Evolutionary conservation across 2,113 vertebrate species (phyloP).

Genomic region (Cololabis saira): DNA sequence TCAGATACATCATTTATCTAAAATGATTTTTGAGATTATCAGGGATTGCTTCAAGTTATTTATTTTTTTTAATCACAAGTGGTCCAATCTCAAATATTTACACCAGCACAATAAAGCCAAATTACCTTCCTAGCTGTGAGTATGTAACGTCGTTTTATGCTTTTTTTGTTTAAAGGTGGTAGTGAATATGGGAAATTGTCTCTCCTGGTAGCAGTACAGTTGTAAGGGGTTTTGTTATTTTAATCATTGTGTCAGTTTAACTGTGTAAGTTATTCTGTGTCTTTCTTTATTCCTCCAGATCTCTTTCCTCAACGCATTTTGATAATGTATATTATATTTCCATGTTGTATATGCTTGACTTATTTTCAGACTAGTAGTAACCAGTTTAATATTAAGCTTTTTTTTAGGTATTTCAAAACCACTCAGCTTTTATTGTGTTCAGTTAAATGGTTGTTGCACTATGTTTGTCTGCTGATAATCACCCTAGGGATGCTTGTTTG

Average conservation of each 20-base stretch:
- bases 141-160: background rate
- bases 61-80: no score
- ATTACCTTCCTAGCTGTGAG: background rate
- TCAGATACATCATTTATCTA: no score
- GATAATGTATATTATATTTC: no score
- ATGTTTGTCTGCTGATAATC: constrained; percentile 45
- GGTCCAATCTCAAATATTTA: background rate
- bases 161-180: constrained; percentile 8
- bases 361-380: background rate
- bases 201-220: constrained; percentile 20
- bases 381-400: constrained; percentile 3
- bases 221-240: constrained; percentile 20
- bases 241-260: background rate
- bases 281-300: no score
- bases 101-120: background rate
- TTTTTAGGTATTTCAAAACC: constrained; percentile 16
- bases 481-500: constrained; percentile 25
- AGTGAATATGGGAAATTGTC: constrained; percentile 31
- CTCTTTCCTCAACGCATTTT: no score
- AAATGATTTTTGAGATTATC: no score
- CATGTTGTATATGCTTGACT: background rate
- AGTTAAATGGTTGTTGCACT: constrained; percentile 18
- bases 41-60: no score
- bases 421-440: constrained; percentile 26
- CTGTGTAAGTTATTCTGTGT: no score